phyloP scores from a whole-genome alignment of 2,797 vertebrate genomes.

The Sebastes iracundus region DNA sequence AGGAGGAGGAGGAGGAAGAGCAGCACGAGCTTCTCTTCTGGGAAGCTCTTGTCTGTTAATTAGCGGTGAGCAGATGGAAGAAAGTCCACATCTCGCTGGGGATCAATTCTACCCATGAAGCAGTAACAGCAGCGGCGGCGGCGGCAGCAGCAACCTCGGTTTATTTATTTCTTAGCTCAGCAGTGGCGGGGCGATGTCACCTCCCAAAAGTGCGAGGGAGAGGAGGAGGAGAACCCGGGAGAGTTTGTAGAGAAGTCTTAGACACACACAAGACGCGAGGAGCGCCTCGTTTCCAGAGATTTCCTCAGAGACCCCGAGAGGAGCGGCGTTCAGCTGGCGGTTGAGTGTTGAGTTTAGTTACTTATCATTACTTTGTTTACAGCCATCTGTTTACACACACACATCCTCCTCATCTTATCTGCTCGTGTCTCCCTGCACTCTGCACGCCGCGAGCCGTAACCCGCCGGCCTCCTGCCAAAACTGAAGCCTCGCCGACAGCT shows the following conservation, averaged over 20 bases:
- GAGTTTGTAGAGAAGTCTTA: conserved; percentile 51
- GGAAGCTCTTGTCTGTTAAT: conserved; percentile 81
- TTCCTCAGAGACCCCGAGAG: conserved; percentile 59
- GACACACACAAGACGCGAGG: conserved; percentile 54
- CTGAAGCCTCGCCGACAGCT: conserved; percentile 45
- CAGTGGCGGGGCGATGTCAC: conserved; percentile 54
- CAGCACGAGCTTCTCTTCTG: conserved; percentile 55
- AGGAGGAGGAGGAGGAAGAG: conserved; percentile 44
- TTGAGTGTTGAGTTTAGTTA: conserved; percentile 67
- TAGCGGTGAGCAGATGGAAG: conserved; percentile 80
- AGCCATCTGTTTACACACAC: conserved; percentile 79
- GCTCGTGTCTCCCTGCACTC: conserved; percentile 23
- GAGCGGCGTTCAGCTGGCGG: conserved; percentile 52
- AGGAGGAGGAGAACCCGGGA: conserved; percentile 52
- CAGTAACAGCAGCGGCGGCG: conserved; percentile 26
- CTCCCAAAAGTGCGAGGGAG: conserved; percentile 53
- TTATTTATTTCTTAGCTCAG: conserved; percentile 75
- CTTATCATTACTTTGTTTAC: conserved; percentile 78
- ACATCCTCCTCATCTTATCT: conserved; percentile 45
- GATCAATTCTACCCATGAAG: conserved; percentile 73
- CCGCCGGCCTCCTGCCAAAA: conserved; percentile 52
- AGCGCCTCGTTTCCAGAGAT: conserved; percentile 42
- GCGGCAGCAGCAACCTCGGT: conserved; percentile 30
- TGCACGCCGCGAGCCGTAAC: conserved; percentile 39
- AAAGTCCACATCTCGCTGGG: conserved; percentile 70